phyloP scores from a whole-genome alignment of 2,797 vertebrate genomes.

The Halcyon leucocephala region DNA sequence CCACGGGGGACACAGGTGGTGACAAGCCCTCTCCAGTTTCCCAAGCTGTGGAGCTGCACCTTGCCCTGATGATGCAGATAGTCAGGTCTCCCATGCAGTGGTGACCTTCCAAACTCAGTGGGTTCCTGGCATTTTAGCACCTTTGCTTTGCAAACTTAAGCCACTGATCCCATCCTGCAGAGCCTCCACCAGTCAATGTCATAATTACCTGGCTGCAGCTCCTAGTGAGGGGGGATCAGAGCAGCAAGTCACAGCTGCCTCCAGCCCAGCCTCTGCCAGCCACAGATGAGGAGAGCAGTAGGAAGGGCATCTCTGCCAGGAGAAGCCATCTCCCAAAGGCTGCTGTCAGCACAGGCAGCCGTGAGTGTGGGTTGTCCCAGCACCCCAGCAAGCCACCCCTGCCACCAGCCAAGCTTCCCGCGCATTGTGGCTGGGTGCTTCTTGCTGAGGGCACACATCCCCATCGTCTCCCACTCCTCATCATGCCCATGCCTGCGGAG shows the following conservation, averaged over 20 bases:
- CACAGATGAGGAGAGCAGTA: not conserved
- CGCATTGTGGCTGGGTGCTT: not conserved
- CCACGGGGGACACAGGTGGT: rapidly evolving
- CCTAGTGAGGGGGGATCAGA: not conserved
- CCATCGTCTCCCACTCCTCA: rapidly evolving
- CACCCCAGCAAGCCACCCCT: not conserved
- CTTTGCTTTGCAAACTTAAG: not conserved
- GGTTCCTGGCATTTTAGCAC: not conserved
- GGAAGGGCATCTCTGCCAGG: not conserved
- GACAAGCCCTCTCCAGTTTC: not conserved
- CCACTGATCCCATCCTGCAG: not conserved
- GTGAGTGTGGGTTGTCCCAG: not conserved
- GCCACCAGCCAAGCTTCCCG: not conserved
- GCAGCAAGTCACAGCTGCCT: not conserved
- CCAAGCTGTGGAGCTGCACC: rapidly evolving
- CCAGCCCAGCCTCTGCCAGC: not conserved
- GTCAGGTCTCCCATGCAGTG: rapidly evolving
- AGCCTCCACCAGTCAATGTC: not conserved
- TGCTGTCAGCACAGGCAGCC: rapidly evolving
- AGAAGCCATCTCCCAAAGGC: conserved; percentile 8
- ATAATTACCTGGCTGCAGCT: conserved; percentile 25
- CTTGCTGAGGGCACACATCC: rapidly evolving
- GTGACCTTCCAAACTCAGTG: not conserved
- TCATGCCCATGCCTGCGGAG: rapidly evolving
- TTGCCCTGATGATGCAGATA: not conserved